Evolutionary conservation across 2,888 invertebrate genomes (phyloP).

Genomic region (Smittia aterrima): DNA sequence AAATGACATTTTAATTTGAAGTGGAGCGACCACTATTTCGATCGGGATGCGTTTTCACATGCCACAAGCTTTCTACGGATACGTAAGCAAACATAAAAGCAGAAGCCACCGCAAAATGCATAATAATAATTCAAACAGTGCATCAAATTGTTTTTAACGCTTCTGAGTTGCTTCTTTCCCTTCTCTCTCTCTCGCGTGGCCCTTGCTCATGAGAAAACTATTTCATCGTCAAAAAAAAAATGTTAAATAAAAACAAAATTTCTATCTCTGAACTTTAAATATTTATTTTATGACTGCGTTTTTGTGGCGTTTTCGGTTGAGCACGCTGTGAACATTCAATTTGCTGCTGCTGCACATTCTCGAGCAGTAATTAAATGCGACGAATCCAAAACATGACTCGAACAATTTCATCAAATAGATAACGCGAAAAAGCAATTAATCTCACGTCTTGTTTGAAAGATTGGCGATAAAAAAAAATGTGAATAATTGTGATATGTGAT

Average conservation of each 20-base stretch:
- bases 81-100: neutral
- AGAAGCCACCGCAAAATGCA: constrained; percentile 24
- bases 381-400: neutral
- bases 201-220: constrained; percentile 7
- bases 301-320: constrained; percentile 7
- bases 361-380: constrained; percentile 25
- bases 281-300: constrained; percentile 24
- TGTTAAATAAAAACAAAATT: neutral
- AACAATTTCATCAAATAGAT: neutral
- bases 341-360: neutral
- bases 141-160: constrained; percentile 11
- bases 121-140: constrained; percentile 39
- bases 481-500: constrained; percentile 10
- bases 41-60: neutral
- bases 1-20: constrained; percentile 8
- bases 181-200: neutral
- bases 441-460: neutral
- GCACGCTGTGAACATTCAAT: neutral
- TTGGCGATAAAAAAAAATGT: neutral
- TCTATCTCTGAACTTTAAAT: constrained; percentile 17
- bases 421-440: neutral
- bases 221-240: neutral
- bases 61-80: neutral
- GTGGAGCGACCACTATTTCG: neutral
- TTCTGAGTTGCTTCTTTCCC: neutral